phyloP scores from a whole-genome alignment of 2,888 invertebrate species.

The Flabesymbios commensalis region DNA sequence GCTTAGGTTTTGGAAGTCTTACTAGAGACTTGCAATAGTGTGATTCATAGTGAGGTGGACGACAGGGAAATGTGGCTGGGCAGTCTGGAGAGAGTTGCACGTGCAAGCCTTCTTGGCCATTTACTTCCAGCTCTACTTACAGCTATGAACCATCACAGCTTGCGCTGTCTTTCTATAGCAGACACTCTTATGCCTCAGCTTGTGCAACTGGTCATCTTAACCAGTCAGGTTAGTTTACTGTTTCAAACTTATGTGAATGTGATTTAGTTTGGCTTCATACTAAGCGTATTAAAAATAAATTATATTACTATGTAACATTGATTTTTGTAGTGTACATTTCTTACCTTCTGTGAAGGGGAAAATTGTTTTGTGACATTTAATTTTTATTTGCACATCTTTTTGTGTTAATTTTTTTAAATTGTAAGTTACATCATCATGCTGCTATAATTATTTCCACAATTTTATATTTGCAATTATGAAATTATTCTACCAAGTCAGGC shows the following conservation, averaged over 20 bases:
- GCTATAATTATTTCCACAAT: too few relatives aligned
- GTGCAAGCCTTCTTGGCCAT: constrained; percentile 57
- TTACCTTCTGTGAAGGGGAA: too few relatives aligned
- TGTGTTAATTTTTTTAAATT: too few relatives aligned
- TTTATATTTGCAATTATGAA: too few relatives aligned
- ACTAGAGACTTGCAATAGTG: constrained; percentile 47
- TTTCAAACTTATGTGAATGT: neutral
- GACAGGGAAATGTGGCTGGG: constrained; percentile 43
- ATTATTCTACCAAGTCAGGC: too few relatives aligned
- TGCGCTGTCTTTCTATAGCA: constrained; percentile 49
- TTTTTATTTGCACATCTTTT: too few relatives aligned
- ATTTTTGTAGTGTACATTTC: too few relatives aligned
- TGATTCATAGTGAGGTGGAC: constrained; percentile 36
- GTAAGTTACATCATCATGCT: too few relatives aligned
- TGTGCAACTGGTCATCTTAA: constrained; percentile 53
- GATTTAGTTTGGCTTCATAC: neutral
- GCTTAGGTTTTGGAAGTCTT: constrained; percentile 57
- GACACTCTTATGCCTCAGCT: constrained; percentile 54
- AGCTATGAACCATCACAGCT: constrained; percentile 52
- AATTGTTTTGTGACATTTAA: too few relatives aligned
- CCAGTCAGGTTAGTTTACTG: constrained; percentile 50
- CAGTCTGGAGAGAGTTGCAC: constrained; percentile 53
- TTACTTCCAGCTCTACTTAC: constrained; percentile 55
- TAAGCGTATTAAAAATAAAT: too few relatives aligned
- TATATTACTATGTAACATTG: too few relatives aligned